A percentile compares a stretch with the other conserved stretches of the same genome.
phyloP scores from a whole-genome alignment of 2,797 vertebrate species.

The Siniperca scherzeri region DNA sequence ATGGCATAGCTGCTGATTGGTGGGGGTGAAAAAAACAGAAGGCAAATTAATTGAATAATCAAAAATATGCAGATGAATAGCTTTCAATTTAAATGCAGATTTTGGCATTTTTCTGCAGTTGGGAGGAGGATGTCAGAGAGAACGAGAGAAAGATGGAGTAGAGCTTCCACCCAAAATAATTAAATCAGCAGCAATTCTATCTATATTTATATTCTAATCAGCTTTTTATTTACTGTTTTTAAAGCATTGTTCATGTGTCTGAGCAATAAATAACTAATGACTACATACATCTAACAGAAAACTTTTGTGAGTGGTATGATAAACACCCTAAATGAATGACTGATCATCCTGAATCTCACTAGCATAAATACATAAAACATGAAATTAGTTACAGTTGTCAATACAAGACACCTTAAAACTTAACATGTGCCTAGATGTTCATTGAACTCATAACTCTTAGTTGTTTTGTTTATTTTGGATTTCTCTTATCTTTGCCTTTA shows the following conservation, averaged over 20 bases:
- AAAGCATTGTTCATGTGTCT: slow-evolving; percentile 28
- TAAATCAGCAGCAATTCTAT: slow-evolving; percentile 58
- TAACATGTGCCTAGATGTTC: background rate
- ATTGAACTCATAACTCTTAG: background rate
- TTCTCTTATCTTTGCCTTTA: background rate
- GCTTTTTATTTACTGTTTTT: slow-evolving; percentile 61
- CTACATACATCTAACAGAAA: slow-evolving; percentile 9
- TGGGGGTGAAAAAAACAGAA: slow-evolving; percentile 43
- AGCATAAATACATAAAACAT: slow-evolving; percentile 68
- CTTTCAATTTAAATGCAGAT: slow-evolving; percentile 88
- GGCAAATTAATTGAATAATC: slow-evolving; percentile 81
- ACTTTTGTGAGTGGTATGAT: slow-evolving; percentile 23
- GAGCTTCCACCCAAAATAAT: slow-evolving; percentile 39
- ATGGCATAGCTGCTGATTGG: slow-evolving; percentile 53
- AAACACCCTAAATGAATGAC: slow-evolving; percentile 22
- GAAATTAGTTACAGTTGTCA: slow-evolving; percentile 31
- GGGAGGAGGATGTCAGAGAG: slow-evolving; percentile 35
- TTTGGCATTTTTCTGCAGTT: slow-evolving; percentile 80
- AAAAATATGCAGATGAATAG: slow-evolving; percentile 82
- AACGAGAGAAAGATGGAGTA: background rate
- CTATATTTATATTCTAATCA: slow-evolving; percentile 79
- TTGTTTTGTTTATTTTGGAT: background rate
- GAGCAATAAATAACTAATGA: slow-evolving; percentile 49
- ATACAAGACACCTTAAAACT: slow-evolving; percentile 21
- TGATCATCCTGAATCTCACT: slow-evolving; percentile 54